These are phyloP conservation scores for Takifugu rubripes DNA, from an alignment of 2,797 vertebrate species.

Conservation along the genomic window DNA sequence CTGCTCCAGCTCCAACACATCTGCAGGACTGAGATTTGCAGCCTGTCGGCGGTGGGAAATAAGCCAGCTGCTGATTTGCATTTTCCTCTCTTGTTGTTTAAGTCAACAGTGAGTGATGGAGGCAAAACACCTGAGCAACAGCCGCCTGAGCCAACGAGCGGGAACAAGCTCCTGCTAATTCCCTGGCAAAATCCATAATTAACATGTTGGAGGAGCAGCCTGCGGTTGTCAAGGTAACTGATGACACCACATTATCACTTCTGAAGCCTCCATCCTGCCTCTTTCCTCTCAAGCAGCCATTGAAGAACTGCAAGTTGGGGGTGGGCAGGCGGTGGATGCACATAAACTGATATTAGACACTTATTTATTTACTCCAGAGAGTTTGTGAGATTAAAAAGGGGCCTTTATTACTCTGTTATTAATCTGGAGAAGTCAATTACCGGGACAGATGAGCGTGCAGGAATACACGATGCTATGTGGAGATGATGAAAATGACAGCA, in stretches of 20 bases:
- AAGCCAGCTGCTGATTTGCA: conserved; percentile 13
- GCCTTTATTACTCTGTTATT: conserved; percentile 26
- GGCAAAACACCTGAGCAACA: conserved; percentile 31
- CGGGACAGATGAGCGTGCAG: conserved; percentile 27
- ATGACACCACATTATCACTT: conserved; percentile 66
- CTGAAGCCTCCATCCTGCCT: conserved; percentile 41
- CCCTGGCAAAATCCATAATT: conserved; percentile 57
- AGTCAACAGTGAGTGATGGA: conserved; percentile 38
- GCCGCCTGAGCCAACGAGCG: conserved; percentile 26
- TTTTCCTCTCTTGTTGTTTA: conserved; percentile 42
- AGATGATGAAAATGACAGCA: too few relatives aligned
- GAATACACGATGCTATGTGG: too few relatives aligned
- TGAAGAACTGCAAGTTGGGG: conserved; percentile 29
- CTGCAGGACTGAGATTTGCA: conserved; percentile 42
- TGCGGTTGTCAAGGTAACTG: conserved; percentile 71
- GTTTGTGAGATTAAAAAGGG: conserved; percentile 10
- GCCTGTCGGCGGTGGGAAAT: too few relatives aligned
- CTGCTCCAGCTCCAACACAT: conserved; percentile 9
- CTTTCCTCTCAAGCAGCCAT: conserved; percentile 54
- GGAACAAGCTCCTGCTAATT: conserved; percentile 56
- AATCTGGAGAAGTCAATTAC: conserved; percentile 28
- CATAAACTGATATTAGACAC: conserved; percentile 36
- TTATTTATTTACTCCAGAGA: conserved; percentile 38
- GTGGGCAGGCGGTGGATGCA: conserved; percentile 27
- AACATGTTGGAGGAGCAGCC: conserved; percentile 55